Evolutionary conservation across 2,797 vertebrate genomes (phyloP), one percentile per base, ranked within the genome.

Genomic region (Anguilla pacifica): DNA sequence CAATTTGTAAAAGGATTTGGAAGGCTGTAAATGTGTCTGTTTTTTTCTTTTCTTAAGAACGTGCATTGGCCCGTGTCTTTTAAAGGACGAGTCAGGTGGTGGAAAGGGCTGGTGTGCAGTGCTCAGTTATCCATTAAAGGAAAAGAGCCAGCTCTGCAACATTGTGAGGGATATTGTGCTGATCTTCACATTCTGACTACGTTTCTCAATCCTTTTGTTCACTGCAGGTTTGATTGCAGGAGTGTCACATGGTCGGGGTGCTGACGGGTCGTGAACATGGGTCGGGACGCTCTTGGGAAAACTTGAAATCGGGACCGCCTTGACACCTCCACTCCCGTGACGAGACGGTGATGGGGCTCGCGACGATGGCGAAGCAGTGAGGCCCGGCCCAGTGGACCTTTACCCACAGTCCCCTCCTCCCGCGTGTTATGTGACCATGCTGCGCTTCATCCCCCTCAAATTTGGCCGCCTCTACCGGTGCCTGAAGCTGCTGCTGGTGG

Each of bases 381-480:
- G 64, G 64, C n/a, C 67, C 10, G 13, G 31, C 51, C 49, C 91
- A 22, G 2, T 22, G 31, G 72, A 55, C 49, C 6, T 35, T 53
- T 67, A 77, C 86, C 74, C 86, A 51, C 39, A 51, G 49, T n/a
- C 43, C 79, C 72, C 92, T 90, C 84, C 11, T 67, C 87, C 19
- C 22, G 64, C 25, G 9, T 86, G 86, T 88, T 85, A 64, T 72
- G 87, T 93, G 97, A 98, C 94, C 97, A 98, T 99, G 98, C 97
- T 98, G 97, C 97, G 98, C 92, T 97, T 88, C 35, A 51, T 95
- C 92, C 95, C 95, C 92, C 95, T 96, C 92, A 96, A 97, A 95
- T 95, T 99, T 89, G 98, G 98, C 94, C 97, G 98, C 93, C 93
- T 99, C 90, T 98, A 98, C 95, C 98, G 98, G 94, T 99, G 98